Base-by-base conservation (phyloP, 2,113 vertebrate genomes). In the Antigone vipio region DNA sequence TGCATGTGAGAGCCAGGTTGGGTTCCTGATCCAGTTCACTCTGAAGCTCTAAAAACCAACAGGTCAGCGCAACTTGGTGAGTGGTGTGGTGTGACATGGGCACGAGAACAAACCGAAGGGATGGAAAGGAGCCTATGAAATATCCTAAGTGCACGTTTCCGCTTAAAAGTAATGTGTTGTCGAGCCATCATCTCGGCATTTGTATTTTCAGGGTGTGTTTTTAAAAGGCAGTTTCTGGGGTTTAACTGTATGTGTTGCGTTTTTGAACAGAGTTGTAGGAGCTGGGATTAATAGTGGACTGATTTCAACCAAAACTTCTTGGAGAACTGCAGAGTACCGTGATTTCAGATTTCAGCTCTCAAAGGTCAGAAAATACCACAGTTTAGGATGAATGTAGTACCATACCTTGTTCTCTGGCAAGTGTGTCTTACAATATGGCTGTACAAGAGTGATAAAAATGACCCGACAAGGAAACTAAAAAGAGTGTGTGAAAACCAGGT, bases 401-500 rank as follows among this genome's bases (percentile, higher is more conserved):
- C 5, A 10, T 78, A 78, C 72, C 76, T 92, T 74, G 44, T 87
- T 77, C 63, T 89, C 44, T 87, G 73, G 69, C 20, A 55, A 92
- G 78, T 38, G 21, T 69, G 35, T 60, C 60, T 89, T 92, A 84
- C 53, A 71, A 9, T 81, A 71, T 85, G 88, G 74, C 66, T 92
- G 55, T 40, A 7, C 42, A 91, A 79, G 69, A 84, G 56, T 15
- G 84, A 62, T 76, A 82, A 89, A 94, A 96, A 78, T 22, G 84
- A 60, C 74, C 42, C 5, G 5, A 63, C 0, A 6, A 80, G 85
- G 68, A 86, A 91, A 73, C 75, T 66, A 44, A 77, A 94, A 93
- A 55, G 56, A 50, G 12, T 5, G 35, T 81, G 76, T 81, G 83
- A 96, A 94, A 96, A 86, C 9, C 72, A 95, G 91, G 88, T 92